These are phyloP conservation scores for Glomeris maerens DNA, from an alignment of 1,140 invertebrate genomes.

Conservation along the genomic window DNA sequence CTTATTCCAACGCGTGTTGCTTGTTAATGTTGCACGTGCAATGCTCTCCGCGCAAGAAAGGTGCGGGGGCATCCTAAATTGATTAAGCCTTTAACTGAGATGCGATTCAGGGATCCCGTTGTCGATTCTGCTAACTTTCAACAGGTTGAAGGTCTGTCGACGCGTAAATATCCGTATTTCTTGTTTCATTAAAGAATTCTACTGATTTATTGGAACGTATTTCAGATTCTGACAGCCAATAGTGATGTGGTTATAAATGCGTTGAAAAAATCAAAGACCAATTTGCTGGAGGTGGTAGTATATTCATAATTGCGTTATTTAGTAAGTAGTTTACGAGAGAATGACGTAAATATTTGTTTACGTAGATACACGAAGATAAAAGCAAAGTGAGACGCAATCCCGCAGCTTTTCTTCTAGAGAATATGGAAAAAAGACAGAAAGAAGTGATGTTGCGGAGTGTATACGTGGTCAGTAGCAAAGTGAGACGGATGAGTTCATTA, in stretches of 20 bases:
- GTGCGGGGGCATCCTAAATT: background rate
- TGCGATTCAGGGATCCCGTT: conserved; percentile 28
- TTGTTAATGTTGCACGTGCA: too few species aligned
- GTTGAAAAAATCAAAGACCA: conserved; percentile 25
- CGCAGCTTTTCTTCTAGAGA: conserved; percentile 24
- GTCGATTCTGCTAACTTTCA: conserved; percentile 29
- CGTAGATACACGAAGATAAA: conserved; percentile 23
- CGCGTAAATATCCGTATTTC: too few species aligned
- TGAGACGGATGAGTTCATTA: background rate
- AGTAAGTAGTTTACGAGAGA: too few species aligned
- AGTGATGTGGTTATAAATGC: conserved; percentile 22
- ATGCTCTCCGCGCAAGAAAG: too few species aligned
- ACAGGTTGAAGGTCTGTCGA: conserved; percentile 24
- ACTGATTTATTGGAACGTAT: background rate
- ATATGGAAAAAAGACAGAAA: conserved; percentile 24
- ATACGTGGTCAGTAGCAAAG: conserved; percentile 20
- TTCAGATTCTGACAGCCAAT: conserved; percentile 22
- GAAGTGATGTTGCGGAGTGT: conserved; percentile 20
- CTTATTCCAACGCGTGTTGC: too few species aligned
- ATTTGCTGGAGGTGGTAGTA: conserved; percentile 21
- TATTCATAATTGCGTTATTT: too few species aligned
- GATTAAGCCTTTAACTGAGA: background rate
- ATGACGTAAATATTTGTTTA: too few species aligned
- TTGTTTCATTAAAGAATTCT: too few species aligned
- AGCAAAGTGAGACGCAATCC: conserved; percentile 26